These are phyloP conservation scores for Drosophila leonis DNA, from an alignment of 2,888 invertebrate species.

Conservation along the genomic window DNA sequence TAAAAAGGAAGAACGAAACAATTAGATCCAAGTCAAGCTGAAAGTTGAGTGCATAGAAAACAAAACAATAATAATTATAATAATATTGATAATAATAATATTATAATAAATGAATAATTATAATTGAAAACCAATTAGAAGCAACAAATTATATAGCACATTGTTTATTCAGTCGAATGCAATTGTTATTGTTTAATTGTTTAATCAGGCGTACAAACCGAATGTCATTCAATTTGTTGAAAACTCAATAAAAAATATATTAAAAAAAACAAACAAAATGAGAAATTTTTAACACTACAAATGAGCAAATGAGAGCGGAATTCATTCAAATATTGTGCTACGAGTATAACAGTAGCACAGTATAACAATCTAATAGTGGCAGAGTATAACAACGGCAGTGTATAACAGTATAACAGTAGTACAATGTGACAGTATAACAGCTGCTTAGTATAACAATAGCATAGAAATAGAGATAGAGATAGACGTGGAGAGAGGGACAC, in stretches of 20 bases:
- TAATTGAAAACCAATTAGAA: conserved; percentile 29
- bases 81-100: conserved; percentile 40
- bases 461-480: neutral
- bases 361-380: neutral
- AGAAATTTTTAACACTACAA: neutral
- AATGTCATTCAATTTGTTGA: conserved; percentile 69
- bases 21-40: conserved; percentile 49
- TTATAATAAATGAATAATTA: conserved; percentile 30
- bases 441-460: neutral
- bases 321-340: too few relatives aligned
- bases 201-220: conserved; percentile 60
- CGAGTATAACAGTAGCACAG: neutral
- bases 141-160: conserved; percentile 26
- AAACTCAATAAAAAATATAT: conserved; percentile 64
- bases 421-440: neutral
- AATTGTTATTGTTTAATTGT: conserved; percentile 65
- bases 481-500: neutral
- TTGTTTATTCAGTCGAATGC: conserved; percentile 45
- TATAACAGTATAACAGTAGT: neutral
- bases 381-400: neutral
- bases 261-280: conserved; percentile 4
- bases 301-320: too few relatives aligned
- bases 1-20: conserved; percentile 10
- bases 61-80: conserved; percentile 30
- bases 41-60: conserved; percentile 63